Evolutionary conservation across 2,113 vertebrate genomes (phyloP).

Genomic region (Plotosus lineatus): DNA sequence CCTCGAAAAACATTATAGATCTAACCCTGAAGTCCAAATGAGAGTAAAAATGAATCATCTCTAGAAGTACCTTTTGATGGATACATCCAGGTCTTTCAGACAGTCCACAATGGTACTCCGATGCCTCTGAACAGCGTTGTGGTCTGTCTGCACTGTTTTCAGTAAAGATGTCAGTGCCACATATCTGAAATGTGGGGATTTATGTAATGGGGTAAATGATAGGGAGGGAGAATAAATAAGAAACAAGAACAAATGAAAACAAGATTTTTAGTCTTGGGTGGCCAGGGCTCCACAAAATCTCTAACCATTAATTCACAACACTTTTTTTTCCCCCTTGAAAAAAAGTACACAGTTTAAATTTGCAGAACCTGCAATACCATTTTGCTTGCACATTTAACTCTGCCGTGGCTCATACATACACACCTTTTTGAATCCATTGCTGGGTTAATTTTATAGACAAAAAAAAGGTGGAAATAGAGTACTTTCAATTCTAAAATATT

Average conservation of each 20-base stretch:
- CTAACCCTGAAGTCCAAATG: not conserved
- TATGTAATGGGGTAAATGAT: no score
- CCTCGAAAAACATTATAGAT: no score
- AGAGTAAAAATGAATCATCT: not conserved
- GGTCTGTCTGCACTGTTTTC: slow-evolving; percentile 98
- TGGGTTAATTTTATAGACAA: no score
- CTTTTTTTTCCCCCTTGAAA: not conserved
- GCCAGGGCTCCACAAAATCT: not conserved
- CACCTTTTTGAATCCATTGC: no score
- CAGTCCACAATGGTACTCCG: slow-evolving; percentile 98
- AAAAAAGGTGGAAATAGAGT: no score
- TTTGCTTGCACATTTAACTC: not conserved
- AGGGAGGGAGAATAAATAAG: not conserved
- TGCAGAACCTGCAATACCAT: not conserved
- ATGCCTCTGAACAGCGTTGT: slow-evolving; percentile 97
- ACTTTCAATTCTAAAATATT: no score
- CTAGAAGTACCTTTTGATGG: slow-evolving; percentile 89
- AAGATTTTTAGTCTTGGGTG: not conserved
- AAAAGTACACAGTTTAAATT: not conserved
- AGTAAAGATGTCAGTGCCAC: slow-evolving; percentile 96
- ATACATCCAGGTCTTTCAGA: slow-evolving; percentile 97
- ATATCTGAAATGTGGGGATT: slow-evolving; percentile 85
- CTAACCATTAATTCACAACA: not conserved
- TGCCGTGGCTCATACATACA: no score
- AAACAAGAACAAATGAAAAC: not conserved